Evolutionary conservation across 2,797 vertebrate genomes (phyloP).

Genomic region (Cercopithecus neglectus): DNA sequence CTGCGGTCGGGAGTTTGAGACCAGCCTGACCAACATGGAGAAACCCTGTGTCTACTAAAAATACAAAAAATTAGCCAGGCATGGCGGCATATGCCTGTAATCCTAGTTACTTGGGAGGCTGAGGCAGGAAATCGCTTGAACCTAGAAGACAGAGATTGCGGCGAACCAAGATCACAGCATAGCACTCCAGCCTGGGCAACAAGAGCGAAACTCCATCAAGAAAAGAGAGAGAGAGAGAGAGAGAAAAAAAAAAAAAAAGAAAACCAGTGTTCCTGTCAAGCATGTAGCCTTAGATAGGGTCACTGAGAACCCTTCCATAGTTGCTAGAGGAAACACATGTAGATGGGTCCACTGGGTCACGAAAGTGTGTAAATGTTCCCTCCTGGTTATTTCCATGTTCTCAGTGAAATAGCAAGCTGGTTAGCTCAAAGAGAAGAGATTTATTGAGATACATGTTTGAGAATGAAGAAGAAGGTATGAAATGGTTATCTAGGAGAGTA

Average conservation of each 20-base stretch:
- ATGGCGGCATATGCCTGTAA: no score
- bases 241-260: fast-evolving
- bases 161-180: no score
- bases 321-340: neutral
- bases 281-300: neutral
- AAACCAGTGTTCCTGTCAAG: neutral
- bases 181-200: no score
- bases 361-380: neutral
- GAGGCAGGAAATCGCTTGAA: no score
- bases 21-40: no score
- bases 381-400: neutral
- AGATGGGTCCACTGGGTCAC: neutral
- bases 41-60: no score
- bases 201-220: no score
- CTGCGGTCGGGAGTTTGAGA: no score
- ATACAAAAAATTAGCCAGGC: no score
- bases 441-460: neutral
- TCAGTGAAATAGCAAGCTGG: neutral
- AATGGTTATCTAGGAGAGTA: neutral
- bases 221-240: no score
- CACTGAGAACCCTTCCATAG: neutral
- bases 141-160: no score
- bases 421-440: neutral
- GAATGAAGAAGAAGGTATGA: neutral
- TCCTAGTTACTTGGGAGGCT: no score